Conservation (phyloP, 2,888 invertebrate species). For the Alloscopus bannaensis region DNA sequence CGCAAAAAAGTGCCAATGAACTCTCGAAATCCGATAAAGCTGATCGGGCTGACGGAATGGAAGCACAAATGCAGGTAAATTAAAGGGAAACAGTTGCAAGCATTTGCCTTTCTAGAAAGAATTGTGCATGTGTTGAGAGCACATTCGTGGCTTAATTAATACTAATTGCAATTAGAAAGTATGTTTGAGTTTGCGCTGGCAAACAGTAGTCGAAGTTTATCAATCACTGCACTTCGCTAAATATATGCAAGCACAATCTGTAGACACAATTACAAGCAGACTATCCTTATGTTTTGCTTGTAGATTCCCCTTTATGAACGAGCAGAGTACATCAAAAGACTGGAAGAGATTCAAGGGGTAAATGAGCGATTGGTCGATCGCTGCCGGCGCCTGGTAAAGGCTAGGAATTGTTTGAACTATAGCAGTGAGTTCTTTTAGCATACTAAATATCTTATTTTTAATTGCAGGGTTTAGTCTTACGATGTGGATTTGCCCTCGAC, state of each 20-base stretch:
- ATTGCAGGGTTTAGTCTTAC: constrained; percentile 45
- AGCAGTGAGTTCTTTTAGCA: neutral
- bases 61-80: constrained; percentile 23
- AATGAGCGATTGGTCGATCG: constrained; percentile 53
- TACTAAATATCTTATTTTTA: constrained; percentile 8
- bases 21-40: constrained; percentile 43
- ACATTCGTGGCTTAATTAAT: neutral
- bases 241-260: no score
- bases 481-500: constrained; percentile 40
- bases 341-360: constrained; percentile 56
- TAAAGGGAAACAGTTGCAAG: neutral
- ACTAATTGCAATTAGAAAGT: no score
- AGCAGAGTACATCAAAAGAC: constrained; percentile 42
- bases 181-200: no score
- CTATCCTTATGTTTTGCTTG: neutral
- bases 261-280: no score
- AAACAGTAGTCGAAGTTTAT: no score
- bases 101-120: neutral
- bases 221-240: no score
- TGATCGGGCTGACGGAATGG: constrained; percentile 18
- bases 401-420: neutral
- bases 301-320: constrained; percentile 28
- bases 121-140: constrained; percentile 2
- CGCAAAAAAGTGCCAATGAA: constrained; percentile 46
- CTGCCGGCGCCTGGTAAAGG: constrained; percentile 49